These are phyloP conservation scores for Drosophila suzukii DNA, from an alignment of 1,140 invertebrate genomes.

Conservation along the genomic window DNA sequence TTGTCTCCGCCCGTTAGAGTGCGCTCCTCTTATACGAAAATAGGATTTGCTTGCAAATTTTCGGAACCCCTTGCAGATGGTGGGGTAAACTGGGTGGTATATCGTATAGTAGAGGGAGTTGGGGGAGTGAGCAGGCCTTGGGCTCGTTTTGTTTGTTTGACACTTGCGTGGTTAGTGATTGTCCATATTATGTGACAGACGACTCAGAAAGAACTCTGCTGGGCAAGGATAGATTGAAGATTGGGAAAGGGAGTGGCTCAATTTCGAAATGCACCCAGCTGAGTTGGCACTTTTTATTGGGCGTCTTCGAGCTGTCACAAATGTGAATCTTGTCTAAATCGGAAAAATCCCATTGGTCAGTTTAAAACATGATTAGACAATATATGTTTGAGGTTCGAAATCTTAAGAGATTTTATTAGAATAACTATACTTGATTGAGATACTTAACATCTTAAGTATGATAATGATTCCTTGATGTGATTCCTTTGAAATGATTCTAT, in stretches of 20 bases:
- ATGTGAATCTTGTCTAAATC: neutral
- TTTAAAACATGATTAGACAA: too few relatives aligned
- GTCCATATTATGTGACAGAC: conserved; percentile 75
- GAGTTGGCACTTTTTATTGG: conserved; percentile 39
- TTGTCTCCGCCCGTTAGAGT: conserved; percentile 30
- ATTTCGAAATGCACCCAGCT: conserved; percentile 44
- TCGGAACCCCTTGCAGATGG: conserved; percentile 12
- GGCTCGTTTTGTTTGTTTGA: conserved; percentile 73
- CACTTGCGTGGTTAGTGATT: conserved; percentile 75
- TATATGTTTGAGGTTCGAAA: neutral
- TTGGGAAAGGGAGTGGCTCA: conserved; percentile 12
- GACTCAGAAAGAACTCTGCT: conserved; percentile 21
- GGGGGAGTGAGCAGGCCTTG: conserved; percentile 23
- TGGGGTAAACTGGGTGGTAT: neutral
- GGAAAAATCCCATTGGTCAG: too few relatives aligned
- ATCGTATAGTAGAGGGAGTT: neutral
- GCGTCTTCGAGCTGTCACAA: neutral
- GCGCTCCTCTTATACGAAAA: conserved; percentile 58
- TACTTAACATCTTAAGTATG: too few relatives aligned
- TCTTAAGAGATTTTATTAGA: neutral
- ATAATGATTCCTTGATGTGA: too few relatives aligned
- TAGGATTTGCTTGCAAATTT: conserved; percentile 80
- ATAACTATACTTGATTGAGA: too few relatives aligned
- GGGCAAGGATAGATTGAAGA: neutral
- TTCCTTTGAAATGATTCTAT: too few relatives aligned